Evolutionary conservation across 2,888 invertebrate species (phyloP).

Genomic region (Zhuqinia jingwanae): DNA sequence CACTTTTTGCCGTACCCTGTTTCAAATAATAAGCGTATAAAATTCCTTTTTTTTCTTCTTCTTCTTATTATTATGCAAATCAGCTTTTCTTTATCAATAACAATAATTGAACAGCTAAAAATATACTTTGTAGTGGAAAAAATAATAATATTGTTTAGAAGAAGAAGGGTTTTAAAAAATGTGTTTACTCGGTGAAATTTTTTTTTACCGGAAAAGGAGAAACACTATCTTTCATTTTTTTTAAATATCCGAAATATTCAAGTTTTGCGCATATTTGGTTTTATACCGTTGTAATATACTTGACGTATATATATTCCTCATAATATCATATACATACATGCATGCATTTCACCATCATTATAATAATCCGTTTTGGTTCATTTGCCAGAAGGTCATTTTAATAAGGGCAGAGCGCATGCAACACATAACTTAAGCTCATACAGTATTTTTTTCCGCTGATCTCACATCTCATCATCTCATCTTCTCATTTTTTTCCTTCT

Average conservation of each 20-base stretch:
- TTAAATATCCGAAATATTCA: too few relatives aligned
- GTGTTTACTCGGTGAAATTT: too few relatives aligned
- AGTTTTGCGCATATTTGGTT: too few relatives aligned
- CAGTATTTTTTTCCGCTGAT: conserved; percentile 3
- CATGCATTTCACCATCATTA: conserved; percentile 62
- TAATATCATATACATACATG: not conserved
- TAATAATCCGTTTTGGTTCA: conserved; percentile 55
- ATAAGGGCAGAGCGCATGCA: conserved; percentile 52
- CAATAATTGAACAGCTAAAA: not conserved
- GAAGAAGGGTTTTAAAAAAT: too few relatives aligned
- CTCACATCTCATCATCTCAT: not conserved
- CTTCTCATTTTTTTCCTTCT: not conserved
- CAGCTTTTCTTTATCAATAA: too few relatives aligned
- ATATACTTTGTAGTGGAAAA: too few relatives aligned
- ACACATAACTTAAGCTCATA: not conserved
- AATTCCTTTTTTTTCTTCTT: not conserved
- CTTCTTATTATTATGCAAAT: not conserved
- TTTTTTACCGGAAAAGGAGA: too few relatives aligned
- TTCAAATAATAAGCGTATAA: not conserved
- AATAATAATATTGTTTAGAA: too few relatives aligned
- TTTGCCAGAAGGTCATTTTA: conserved; percentile 69
- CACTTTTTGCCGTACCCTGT: too few relatives aligned
- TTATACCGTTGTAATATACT: too few relatives aligned
- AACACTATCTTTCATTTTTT: too few relatives aligned
- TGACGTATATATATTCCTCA: too few relatives aligned